A percentile compares a stretch with the other conserved stretches of the same genome.
phyloP scores from a whole-genome alignment of 2,113 vertebrate species.

The Burhinus oedicnemus region DNA sequence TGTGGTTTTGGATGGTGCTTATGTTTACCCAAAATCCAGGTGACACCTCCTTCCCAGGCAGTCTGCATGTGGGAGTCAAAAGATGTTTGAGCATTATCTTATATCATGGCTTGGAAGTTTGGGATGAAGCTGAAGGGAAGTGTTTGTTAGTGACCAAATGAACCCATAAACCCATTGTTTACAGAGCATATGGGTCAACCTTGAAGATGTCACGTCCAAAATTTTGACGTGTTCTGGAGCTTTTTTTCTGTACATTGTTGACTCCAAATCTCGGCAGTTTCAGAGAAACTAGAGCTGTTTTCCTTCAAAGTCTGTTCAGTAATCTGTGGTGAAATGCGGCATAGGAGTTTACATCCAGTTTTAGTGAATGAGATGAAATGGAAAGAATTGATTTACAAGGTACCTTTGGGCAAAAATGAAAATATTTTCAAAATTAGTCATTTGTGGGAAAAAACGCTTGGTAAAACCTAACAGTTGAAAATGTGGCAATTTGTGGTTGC shows the following conservation, averaged over 20 bases:
- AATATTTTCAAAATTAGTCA: background rate
- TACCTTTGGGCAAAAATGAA: background rate
- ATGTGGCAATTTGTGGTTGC: background rate
- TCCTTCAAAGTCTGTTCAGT: background rate
- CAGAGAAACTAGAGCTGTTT: background rate
- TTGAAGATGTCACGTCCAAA: background rate
- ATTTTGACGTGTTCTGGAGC: background rate
- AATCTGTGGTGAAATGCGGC: background rate
- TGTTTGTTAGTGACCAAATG: background rate
- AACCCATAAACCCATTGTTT: background rate
- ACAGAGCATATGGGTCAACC: background rate
- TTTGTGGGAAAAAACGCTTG: background rate
- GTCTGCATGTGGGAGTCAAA: background rate
- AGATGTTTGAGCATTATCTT: background rate
- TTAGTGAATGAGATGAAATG: background rate
- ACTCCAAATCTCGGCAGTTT: background rate
- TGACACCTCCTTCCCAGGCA: background rate
- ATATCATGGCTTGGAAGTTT: background rate
- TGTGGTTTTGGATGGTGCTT: background rate
- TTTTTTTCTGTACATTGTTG: background rate
- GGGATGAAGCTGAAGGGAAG: background rate
- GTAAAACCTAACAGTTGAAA: background rate
- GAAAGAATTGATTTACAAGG: background rate
- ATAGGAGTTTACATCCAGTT: background rate
- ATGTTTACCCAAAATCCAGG: background rate